These are phyloP conservation scores for Stylophora pistillata DNA, from an alignment of 64 coral and sea anemone species.

Conservation along the genomic window DNA sequence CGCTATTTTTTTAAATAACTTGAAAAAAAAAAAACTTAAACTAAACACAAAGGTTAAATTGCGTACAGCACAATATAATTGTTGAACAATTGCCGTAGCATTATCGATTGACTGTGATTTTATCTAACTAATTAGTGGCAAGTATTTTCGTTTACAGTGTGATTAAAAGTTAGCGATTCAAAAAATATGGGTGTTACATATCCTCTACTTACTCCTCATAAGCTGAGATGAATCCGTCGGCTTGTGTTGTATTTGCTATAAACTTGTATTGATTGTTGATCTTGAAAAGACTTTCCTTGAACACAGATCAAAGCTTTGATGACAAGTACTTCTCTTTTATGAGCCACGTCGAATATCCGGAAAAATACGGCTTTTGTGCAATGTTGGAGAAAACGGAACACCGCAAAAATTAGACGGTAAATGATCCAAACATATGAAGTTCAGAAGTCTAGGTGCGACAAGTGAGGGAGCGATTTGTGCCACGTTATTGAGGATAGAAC, in stretches of 20 bases:
- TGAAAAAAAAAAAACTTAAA: neutral
- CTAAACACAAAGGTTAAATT: constrained; percentile 11
- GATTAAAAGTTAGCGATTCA: neutral
- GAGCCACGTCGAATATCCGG: neutral
- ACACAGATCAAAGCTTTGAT: neutral
- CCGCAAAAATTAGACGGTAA: neutral
- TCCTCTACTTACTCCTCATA: constrained; percentile 8
- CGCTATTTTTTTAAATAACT: too few species aligned
- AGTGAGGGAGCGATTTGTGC: neutral
- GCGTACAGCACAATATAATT: constrained; percentile 4
- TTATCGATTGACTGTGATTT: constrained; percentile 14
- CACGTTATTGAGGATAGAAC: neutral
- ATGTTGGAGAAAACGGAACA: neutral
- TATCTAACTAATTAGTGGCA: neutral
- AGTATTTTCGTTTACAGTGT: neutral
- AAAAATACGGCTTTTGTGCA: neutral
- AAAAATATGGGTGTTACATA: neutral
- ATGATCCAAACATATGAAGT: neutral
- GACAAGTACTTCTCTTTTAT: neutral
- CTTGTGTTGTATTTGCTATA: neutral
- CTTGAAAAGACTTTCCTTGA: neutral
- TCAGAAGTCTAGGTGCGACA: neutral
- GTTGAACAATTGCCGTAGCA: constrained; percentile 8
- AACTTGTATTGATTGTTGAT: constrained; percentile 7
- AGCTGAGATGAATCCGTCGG: neutral